Evolutionary conservation across 2,113 vertebrate genomes (phyloP).

Genomic region (Pteropus alecto): DNA sequence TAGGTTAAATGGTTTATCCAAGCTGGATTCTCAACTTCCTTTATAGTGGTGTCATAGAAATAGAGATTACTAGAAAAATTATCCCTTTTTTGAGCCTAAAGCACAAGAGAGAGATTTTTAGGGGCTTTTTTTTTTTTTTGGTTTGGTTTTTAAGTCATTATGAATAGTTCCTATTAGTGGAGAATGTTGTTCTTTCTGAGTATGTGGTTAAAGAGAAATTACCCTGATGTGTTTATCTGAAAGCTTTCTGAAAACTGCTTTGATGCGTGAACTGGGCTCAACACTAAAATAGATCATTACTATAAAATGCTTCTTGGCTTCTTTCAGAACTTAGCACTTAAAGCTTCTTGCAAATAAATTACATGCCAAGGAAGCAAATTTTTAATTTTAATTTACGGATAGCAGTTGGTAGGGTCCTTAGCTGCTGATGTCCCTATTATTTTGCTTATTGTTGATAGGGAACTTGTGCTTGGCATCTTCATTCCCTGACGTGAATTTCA

Average conservation of each 20-base stretch:
- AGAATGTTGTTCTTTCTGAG: not conserved
- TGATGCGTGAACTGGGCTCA: not conserved
- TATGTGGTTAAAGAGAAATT: not conserved
- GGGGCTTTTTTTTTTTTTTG: too few species aligned
- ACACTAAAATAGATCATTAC: not conserved
- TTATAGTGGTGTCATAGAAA: not conserved
- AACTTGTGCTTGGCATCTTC: not conserved
- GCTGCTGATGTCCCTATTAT: not conserved
- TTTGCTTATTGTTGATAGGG: not conserved
- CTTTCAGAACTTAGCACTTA: conserved; percentile 45
- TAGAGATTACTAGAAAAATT: not conserved
- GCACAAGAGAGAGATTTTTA: not conserved
- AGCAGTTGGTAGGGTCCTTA: not conserved
- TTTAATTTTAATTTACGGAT: not conserved
- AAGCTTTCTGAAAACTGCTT: not conserved
- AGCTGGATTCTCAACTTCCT: conserved; percentile 14
- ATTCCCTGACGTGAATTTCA: not conserved
- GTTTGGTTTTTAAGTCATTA: not conserved
- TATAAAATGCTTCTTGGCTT: conserved; percentile 12
- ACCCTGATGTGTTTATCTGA: not conserved
- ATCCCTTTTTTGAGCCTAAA: not conserved
- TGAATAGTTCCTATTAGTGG: not conserved
- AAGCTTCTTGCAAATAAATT: conserved; percentile 49
- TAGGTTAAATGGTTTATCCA: not conserved
- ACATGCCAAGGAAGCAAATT: not conserved